Percentiles rank a stretch among this genome's conserved stretches.
These are phyloP conservation scores for Lepidothrix coronata DNA, from an alignment of 2,113 vertebrate genomes.

Conservation along the genomic window DNA sequence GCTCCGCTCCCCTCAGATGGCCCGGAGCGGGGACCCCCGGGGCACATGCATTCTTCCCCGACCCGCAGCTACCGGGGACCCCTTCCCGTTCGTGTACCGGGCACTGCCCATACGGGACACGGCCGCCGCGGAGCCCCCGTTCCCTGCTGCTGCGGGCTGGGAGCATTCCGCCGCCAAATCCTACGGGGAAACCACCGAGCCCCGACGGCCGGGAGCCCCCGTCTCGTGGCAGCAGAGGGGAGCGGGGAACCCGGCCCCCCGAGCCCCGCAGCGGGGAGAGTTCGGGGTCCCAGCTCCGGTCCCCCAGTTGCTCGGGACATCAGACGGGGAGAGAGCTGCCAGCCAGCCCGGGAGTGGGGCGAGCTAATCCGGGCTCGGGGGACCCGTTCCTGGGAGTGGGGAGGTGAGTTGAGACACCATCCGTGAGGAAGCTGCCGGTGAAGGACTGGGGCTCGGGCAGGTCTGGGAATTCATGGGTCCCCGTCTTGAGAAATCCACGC, in stretches of 20 bases:
- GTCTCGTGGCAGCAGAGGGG: not conserved
- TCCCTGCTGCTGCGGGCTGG: not conserved
- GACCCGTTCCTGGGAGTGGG: not conserved
- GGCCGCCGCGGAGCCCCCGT: not conserved
- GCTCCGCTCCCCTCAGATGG: not conserved
- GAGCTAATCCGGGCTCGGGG: not conserved
- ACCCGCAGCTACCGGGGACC: not conserved
- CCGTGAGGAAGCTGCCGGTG: not conserved
- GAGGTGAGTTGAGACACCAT: not conserved
- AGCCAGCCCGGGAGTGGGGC: not conserved
- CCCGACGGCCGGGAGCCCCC: not conserved
- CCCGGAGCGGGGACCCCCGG: not conserved
- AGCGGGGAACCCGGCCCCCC: not conserved
- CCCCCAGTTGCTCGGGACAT: not conserved
- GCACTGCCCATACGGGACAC: not conserved
- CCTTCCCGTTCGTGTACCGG: not conserved
- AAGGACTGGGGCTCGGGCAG: not conserved
- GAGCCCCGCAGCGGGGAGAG: not conserved
- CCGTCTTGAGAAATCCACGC: not conserved
- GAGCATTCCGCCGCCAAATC: not conserved
- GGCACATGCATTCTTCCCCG: not conserved
- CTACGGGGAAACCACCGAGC: not conserved
- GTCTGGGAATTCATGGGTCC: not conserved
- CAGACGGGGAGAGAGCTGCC: not conserved
- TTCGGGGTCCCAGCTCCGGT: not conserved